A percentile compares a stretch with the other conserved stretches of the same genome.
These are phyloP conservation scores for Orthosia cruda DNA, from an alignment of 2,888 invertebrate genomes.

Conservation along the genomic window DNA sequence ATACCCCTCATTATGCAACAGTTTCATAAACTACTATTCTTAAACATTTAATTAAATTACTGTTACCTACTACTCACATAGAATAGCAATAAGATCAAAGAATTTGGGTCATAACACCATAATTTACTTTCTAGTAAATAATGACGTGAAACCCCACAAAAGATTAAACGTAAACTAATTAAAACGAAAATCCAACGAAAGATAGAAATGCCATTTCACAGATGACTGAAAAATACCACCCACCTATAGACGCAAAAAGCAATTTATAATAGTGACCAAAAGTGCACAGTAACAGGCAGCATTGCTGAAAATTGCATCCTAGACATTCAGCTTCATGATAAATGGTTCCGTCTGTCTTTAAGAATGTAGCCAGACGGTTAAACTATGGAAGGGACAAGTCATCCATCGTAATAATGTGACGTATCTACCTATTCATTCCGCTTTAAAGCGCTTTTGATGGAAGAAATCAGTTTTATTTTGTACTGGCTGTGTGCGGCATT, in stretches of 20 bases:
- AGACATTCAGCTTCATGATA: slow-evolving; percentile 70
- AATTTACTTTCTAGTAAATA: neutral
- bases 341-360: slow-evolving; percentile 70
- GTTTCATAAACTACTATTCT: no score
- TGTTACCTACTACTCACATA: no score
- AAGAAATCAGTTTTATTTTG: slow-evolving; percentile 38
- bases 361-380: slow-evolving; percentile 66
- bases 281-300: slow-evolving; percentile 67
- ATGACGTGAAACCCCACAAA: neutral
- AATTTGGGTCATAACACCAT: neutral
- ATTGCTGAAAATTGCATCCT: slow-evolving; percentile 71
- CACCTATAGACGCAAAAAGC: slow-evolving; percentile 27
- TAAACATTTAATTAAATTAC: no score
- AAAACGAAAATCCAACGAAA: slow-evolving; percentile 5
- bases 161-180: slow-evolving; percentile 21
- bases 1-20: no score
- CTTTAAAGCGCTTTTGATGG: slow-evolving; percentile 54
- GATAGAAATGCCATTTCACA: slow-evolving; percentile 23
- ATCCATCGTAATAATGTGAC: slow-evolving; percentile 70
- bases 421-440: slow-evolving; percentile 63
- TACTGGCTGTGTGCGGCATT: slow-evolving; percentile 14
- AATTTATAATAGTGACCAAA: slow-evolving; percentile 67
- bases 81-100: neutral
- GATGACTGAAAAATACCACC: slow-evolving; percentile 32
- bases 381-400: slow-evolving; percentile 63